Percentiles rank a stretch among this genome's conserved stretches.
Evolutionary conservation across 2,888 invertebrate species (phyloP).

Genomic region (Watsonalla binaria): DNA sequence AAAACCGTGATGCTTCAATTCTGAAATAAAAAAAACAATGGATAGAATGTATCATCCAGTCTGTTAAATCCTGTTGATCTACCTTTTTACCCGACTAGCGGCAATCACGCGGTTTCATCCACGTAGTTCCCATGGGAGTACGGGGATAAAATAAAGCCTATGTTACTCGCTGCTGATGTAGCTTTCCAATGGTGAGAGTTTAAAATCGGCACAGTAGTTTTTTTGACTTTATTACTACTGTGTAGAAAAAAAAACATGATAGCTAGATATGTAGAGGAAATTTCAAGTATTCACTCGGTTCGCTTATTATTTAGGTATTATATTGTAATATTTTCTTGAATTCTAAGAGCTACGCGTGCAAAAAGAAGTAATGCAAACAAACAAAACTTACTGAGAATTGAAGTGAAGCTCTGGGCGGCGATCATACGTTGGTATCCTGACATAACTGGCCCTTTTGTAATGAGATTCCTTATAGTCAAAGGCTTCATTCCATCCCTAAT

Average conservation of each 20-base stretch:
- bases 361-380: background rate
- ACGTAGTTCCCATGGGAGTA: too few relatives aligned
- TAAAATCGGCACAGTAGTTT: too few relatives aligned
- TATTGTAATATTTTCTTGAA: background rate
- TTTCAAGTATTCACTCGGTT: too few relatives aligned
- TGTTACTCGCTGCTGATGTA: too few relatives aligned
- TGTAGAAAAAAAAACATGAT: too few relatives aligned
- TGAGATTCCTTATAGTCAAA: slow-evolving; percentile 33
- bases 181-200: too few relatives aligned
- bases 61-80: too few relatives aligned
- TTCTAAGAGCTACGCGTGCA: background rate
- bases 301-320: background rate
- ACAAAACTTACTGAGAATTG: slow-evolving; percentile 53
- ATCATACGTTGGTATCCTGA: slow-evolving; percentile 34
- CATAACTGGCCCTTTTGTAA: slow-evolving; percentile 39
- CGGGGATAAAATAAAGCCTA: too few relatives aligned
- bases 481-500: slow-evolving; percentile 21
- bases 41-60: too few relatives aligned
- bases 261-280: background rate
- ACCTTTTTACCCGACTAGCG: too few relatives aligned
- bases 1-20: slow-evolving; percentile 55
- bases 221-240: too few relatives aligned
- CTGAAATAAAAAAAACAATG: slow-evolving; percentile 36
- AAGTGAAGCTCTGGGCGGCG: slow-evolving; percentile 56
- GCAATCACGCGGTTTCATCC: too few relatives aligned